phyloP scores from a whole-genome alignment of 2,797 vertebrate species.

The Oryzias sinensis region DNA sequence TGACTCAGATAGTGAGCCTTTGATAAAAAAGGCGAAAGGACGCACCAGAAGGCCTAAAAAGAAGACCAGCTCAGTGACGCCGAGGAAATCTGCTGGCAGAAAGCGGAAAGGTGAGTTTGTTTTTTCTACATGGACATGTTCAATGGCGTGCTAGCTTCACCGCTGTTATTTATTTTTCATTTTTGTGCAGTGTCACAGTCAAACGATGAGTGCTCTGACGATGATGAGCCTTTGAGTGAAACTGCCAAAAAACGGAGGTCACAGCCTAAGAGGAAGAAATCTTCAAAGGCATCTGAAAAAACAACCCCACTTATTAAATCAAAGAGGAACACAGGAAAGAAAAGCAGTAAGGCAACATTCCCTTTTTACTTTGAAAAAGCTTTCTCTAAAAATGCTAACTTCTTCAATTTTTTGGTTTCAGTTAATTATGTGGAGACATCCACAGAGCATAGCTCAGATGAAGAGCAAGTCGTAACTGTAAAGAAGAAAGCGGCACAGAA shows the following conservation, averaged over 20 bases:
- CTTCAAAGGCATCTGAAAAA: background rate
- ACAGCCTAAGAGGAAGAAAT: constrained; percentile 3
- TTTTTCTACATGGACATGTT: background rate
- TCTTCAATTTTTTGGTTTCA: constrained; percentile 4
- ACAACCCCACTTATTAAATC: constrained; percentile 19
- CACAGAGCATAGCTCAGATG: constrained; percentile 49
- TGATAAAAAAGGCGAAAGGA: constrained; percentile 26
- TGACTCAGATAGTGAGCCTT: constrained; percentile 42
- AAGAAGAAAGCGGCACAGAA: constrained; percentile 22
- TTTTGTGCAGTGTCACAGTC: constrained; percentile 33
- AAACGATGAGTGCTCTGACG: constrained; percentile 26
- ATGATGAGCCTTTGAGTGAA: constrained; percentile 55
- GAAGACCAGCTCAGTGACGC: constrained; percentile 11
- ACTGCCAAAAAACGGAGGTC: constrained; percentile 28
- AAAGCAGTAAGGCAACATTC: constrained; percentile 22
- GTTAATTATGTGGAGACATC: constrained; percentile 52
- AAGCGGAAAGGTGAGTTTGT: constrained; percentile 32
- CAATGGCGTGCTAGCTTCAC: background rate
- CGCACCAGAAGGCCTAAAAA: constrained; percentile 35
- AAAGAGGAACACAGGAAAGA: constrained; percentile 37
- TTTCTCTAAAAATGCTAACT: background rate
- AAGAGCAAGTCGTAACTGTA: constrained; percentile 27
- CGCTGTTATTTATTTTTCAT: no score
- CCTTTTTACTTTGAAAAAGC: background rate
- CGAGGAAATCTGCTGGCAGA: constrained; percentile 19